A percentile compares a stretch with the other conserved stretches of the same genome.
Conservation (phyloP, 2,888 invertebrate genomes). For the Apotomis betuletana region DNA sequence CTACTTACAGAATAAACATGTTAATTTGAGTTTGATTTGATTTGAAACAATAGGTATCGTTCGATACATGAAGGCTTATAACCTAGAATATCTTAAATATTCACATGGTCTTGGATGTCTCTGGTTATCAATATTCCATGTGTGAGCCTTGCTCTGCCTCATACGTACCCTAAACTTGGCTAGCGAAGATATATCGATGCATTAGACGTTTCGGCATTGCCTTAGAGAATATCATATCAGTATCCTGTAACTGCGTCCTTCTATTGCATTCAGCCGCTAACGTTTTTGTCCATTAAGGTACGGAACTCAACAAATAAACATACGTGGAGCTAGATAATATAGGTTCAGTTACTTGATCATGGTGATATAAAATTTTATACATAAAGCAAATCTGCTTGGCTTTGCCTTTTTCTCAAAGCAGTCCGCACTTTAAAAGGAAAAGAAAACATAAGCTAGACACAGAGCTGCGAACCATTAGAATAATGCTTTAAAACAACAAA, state of each 20-base stretch:
- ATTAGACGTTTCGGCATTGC: neutral
- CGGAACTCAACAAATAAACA: no score
- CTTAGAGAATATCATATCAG: neutral
- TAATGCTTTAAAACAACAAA: slow-evolving; percentile 6
- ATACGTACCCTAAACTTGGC: neutral
- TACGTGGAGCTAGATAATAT: no score
- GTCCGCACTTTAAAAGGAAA: neutral
- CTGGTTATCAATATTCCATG: neutral
- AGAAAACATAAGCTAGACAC: neutral
- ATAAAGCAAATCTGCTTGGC: neutral
- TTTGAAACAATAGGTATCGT: no score
- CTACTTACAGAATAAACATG: no score
- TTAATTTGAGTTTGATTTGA: no score
- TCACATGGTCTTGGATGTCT: no score
- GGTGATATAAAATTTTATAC: no score
- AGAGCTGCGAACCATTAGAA: neutral
- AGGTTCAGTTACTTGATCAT: no score
- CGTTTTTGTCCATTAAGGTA: no score
- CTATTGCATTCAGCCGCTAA: no score
- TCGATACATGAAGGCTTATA: no score
- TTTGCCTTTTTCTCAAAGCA: neutral
- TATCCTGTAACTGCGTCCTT: neutral
- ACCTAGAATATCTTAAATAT: no score
- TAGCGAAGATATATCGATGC: neutral
- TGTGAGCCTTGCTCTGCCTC: neutral